phyloP scores from a whole-genome alignment of 2,797 vertebrate species.

The Pelodytes ibericus region DNA sequence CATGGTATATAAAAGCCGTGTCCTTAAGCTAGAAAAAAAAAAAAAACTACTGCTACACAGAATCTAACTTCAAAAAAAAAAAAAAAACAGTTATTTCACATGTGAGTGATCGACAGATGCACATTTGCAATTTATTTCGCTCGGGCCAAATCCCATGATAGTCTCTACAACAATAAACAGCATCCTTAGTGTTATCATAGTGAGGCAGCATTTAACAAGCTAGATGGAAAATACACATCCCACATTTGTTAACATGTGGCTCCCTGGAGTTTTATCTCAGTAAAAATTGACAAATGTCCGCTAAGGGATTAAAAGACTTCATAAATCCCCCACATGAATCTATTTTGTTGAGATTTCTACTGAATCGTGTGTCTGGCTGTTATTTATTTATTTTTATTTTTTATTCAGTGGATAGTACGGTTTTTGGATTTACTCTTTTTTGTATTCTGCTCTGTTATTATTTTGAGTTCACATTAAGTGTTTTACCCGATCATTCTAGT shows the following conservation, averaged over 20 bases:
- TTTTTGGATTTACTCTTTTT: background rate
- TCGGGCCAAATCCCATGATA: constrained; percentile 16
- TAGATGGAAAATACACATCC: constrained; percentile 15
- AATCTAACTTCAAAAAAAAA: background rate
- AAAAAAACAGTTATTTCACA: constrained; percentile 14
- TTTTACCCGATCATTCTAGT: background rate
- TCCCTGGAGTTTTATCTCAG: constrained; percentile 34
- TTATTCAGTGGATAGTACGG: background rate
- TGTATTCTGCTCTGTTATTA: background rate
- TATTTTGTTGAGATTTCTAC: constrained; percentile 27
- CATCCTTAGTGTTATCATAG: constrained; percentile 17
- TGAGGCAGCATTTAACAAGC: constrained; percentile 44
- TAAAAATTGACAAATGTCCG: constrained; percentile 40
- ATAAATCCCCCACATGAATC: constrained; percentile 42
- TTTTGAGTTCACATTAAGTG: too few species aligned
- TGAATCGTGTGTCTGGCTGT: constrained; percentile 21
- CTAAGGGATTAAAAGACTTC: constrained; percentile 44
- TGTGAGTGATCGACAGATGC: constrained; percentile 12
- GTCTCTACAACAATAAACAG: constrained; percentile 22
- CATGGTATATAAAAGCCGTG: too few species aligned
- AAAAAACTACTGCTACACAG: too few species aligned
- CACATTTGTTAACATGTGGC: constrained; percentile 32
- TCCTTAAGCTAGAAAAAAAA: too few species aligned
- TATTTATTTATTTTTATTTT: constrained; percentile 3
- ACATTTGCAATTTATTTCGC: constrained; percentile 8